Evolutionary conservation across 2,888 invertebrate genomes (phyloP), one percentile per base, ranked within the genome.

Genomic region (Isotomurus palustris): DNA sequence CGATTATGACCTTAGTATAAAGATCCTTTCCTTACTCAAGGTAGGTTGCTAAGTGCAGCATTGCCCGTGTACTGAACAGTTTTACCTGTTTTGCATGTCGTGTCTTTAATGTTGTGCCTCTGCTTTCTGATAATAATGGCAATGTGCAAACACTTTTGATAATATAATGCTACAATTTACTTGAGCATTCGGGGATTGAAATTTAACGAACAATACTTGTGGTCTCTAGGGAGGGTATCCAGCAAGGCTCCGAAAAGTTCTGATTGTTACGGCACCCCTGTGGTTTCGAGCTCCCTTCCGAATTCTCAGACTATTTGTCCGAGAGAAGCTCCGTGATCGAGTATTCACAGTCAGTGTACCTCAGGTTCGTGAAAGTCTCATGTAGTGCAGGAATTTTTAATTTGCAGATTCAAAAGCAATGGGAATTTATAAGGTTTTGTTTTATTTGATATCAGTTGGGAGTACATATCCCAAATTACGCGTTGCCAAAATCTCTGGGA

Each of bases 251-350:
- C 95, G 95, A 78, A 95, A 95, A 78, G 95, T 97, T 68, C 80
- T 96, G 64, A 95, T 97, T 74, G 95, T 93, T 72, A 94, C 95
- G 64, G 95, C 96, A 47, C 96, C 96, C 53, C 79, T 96, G 74
- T 96, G 96, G 96, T 96, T 96, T 78, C 94, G 93, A 78, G 95
- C 95, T 59, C 95, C 96, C 1, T 96, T 95, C 78, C 91, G 92
- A 75, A 92, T 96, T 73, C 82, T 96, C 53, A 84, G 95, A 53
- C 79, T 96, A 72, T 96, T 96, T 78, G 93, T 96, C 56, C 82
- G 93, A 63, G 95, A 96, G 78, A 96, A 96, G 78, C 79, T 96
- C 71, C 83, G 95, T 68, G 95, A 96, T 77, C 83, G 96, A 72
- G 96, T 96, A 63, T 94, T 88, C 78, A 95, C 94, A 27, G 92